Conservation (phyloP, 1,140 invertebrate genomes). For the Penaeus vannamei region DNA sequence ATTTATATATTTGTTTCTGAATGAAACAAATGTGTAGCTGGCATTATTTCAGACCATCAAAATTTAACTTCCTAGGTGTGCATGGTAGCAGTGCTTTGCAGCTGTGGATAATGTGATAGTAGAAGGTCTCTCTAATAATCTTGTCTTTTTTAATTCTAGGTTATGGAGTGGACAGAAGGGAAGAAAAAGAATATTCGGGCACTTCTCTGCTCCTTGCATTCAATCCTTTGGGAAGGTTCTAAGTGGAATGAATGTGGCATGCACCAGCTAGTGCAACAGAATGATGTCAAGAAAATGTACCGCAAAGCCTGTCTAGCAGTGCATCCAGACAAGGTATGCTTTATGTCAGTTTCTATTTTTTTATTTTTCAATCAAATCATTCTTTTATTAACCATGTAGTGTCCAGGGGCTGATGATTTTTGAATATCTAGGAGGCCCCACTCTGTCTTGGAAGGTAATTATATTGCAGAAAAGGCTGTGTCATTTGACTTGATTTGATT, state of each 20-base stretch:
- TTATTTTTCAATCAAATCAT: no score
- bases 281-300: conserved; percentile 97
- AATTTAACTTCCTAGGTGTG: no score
- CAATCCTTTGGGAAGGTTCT: conserved; percentile 93
- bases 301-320: conserved; percentile 95
- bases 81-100: no score
- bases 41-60: no score
- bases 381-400: no score
- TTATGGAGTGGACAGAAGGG: conserved; percentile 90
- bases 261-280: conserved; percentile 90
- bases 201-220: conserved; percentile 93
- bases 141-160: conserved; percentile 71
- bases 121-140: not conserved
- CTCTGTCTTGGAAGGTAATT: no score
- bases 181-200: conserved; percentile 98
- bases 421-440: no score
- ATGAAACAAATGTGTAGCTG: no score
- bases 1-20: no score
- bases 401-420: no score
- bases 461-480: no score
- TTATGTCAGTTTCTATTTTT: not conserved
- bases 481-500: no score
- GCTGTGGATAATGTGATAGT: not conserved
- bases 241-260: conserved; percentile 95
- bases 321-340: conserved; percentile 95